Evolutionary conservation across 2,888 invertebrate species (phyloP), one percentile per base, ranked within the genome.

Genomic region (Agonopterix alstromeriana): DNA sequence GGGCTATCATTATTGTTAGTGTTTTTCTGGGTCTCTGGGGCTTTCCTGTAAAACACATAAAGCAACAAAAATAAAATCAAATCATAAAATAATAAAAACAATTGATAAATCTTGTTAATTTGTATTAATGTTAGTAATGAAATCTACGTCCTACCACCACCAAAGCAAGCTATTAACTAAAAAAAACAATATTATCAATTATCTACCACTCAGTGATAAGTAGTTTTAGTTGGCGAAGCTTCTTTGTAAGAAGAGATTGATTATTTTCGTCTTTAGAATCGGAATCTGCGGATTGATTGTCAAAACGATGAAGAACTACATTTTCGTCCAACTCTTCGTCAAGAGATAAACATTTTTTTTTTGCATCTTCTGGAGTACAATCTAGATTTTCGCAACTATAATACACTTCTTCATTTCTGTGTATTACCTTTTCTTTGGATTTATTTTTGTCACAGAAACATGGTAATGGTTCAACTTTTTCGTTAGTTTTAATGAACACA

Each of bases 41-140:
- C 74, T 74, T 71, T 82, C 87, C 88, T 88, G 88, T 73, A 87
- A 88, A 86, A 84, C 78, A 86, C 73, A 84, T 82, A 82, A 79
- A 82, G 78, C 80, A 75, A 77, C 71, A 77, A 77, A 77, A 77
- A 58, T 59, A 61, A 54, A 52, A 55, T 52, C 55, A 53, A 38
- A 57, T 48, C 45, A 67, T 71, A 67, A 67, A 72, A 73, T 60
- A 72, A 73, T 60, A 63, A 71, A 67, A 65, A 27, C 27, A 27
- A 55, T 50, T 60, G 57, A 56, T 35, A 53, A 55, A 49, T 54
- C 54, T 50, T 50, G 50, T 40, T 48, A 49, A 42, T 41, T 10
- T 36, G 3, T 38, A 27, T 5, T 10, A 38, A 48, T 57, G 60
- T 67, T 63, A 62, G 56, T 59, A 57, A 45, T 9, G 8, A 48